These are phyloP conservation scores for Helicorthomorpha holstii DNA, from an alignment of 1,140 invertebrate species.

Conservation along the genomic window DNA sequence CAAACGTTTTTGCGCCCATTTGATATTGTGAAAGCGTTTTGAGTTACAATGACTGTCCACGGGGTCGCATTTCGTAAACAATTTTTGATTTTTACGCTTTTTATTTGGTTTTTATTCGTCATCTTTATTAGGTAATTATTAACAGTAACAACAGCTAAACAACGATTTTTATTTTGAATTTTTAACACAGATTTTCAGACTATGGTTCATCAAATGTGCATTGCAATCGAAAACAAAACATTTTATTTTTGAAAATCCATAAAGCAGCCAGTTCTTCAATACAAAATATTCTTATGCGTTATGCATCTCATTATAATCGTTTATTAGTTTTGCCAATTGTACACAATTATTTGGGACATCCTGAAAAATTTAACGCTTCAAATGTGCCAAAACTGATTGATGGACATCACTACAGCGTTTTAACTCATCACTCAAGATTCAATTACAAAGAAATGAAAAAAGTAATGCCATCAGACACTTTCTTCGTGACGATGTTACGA, in stretches of 20 bases:
- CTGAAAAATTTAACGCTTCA: background rate
- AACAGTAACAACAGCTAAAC: too few relatives aligned
- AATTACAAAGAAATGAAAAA: background rate
- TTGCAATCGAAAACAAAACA: slow-evolving; percentile 3
- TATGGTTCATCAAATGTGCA: background rate
- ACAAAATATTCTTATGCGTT: slow-evolving; percentile 31
- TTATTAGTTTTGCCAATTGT: slow-evolving; percentile 25
- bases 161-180: too few relatives aligned
- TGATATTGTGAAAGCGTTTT: too few relatives aligned
- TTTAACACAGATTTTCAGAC: too few relatives aligned
- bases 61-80: too few relatives aligned
- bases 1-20: too few relatives aligned
- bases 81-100: too few relatives aligned
- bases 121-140: too few relatives aligned
- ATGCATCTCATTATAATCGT: slow-evolving; percentile 22
- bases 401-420: background rate
- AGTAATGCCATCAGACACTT: background rate
- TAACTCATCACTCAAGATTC: background rate
- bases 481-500: slow-evolving; percentile 1
- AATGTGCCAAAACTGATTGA: background rate
- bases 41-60: too few relatives aligned
- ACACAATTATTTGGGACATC: slow-evolving; percentile 23
- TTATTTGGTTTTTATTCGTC: too few relatives aligned
- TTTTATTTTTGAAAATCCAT: slow-evolving; percentile 29
- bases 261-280: slow-evolving; percentile 31